Base-by-base conservation (phyloP, 2,888 invertebrate species). In the Leptopilina syphax region DNA sequence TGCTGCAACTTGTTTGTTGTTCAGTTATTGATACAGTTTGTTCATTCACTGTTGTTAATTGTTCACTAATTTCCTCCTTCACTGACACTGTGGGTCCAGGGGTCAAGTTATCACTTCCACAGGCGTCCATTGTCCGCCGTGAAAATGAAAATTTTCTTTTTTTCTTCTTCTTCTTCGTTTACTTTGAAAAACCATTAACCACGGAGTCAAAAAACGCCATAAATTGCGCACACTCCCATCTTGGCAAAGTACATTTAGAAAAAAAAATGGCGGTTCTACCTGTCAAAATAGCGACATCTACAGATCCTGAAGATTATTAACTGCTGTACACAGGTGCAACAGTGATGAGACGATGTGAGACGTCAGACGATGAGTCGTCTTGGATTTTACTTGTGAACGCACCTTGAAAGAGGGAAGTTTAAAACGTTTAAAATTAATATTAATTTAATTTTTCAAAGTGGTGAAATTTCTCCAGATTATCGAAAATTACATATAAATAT, bases 51-150 rank as follows among this genome's bases (percentile, higher is more conserved):
- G 78, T 77, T 24, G 50, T 27, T 70, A 79, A 80, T 83, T 86
- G 89, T 44, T 92, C 91, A 9, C 86, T 67, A 3, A 89, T 88
- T 80, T 92, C 92, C 41, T 89, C 90, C 77, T 91, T 92, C 5
- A 91, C 88, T 70, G 82, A 82, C 10, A 85, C 85, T 34, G 82
- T 73, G n/a, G 89, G 82, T 65, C 85, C 82, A 63, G 85, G 82
- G 76, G 87, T 79, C 81, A 87, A 83, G 34, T 83, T 81, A 80
- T 89, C 90, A 79, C 86, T 86, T 79, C 79, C 80, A 77, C 86
- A 85, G 18, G 80, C 81, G 79, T 88, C 88, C 88, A 88, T 88
- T 79, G 81, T 83, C 34, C 54, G 70, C 54, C 12, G 54, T 18
- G 54, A 73, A 73, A 73, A 73, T 73, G 27, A 73, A 73, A 73